Evolutionary conservation across 2,888 invertebrate species (phyloP).

Genomic region (Stenodema calcarata): DNA sequence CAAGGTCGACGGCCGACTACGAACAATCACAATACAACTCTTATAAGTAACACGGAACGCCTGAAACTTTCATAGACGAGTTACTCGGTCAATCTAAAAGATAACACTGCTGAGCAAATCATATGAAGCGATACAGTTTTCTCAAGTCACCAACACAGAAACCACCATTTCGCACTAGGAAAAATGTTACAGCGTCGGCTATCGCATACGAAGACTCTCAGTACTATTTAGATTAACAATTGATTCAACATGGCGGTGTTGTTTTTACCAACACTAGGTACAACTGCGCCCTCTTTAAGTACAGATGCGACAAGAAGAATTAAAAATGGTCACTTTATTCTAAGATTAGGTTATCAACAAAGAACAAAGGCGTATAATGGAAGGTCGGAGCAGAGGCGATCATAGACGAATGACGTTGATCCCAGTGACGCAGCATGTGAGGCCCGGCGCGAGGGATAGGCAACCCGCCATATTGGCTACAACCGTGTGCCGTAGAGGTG

Average conservation of each 20-base stretch:
- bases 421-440: too few relatives aligned
- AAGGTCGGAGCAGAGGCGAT: background rate
- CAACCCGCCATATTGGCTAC: too few relatives aligned
- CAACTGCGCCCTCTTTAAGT: constrained; percentile 15
- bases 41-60: background rate
- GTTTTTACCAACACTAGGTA: constrained; percentile 58
- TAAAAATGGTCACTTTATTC: constrained; percentile 23
- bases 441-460: too few relatives aligned
- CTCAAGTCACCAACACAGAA: background rate
- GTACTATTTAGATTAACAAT: constrained; percentile 63
- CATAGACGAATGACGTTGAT: too few relatives aligned
- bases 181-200: background rate
- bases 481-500: too few relatives aligned
- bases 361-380: background rate
- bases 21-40: background rate
- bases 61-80: background rate
- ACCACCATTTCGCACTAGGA: background rate
- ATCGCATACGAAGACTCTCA: background rate
- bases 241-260: constrained; percentile 70
- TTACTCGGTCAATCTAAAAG: background rate
- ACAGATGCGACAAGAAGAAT: constrained; percentile 19
- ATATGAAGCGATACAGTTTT: background rate
- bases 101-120: background rate
- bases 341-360: constrained; percentile 11
- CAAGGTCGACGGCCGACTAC: constrained; percentile 31